Evolutionary conservation across 2,888 invertebrate species (phyloP).

Genomic region (Tipula lateralis): DNA sequence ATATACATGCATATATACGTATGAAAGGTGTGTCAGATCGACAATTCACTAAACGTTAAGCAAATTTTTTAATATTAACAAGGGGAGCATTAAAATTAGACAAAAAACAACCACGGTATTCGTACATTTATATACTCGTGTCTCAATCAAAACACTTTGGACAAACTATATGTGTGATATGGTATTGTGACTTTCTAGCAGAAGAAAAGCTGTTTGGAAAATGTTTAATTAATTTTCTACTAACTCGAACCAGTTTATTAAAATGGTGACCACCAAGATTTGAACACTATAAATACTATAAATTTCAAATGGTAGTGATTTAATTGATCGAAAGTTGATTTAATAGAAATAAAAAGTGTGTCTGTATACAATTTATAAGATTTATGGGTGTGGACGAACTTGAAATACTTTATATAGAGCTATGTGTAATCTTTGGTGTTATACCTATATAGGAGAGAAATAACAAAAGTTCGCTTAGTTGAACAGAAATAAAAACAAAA

Average conservation of each 20-base stretch:
- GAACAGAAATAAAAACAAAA: too few species aligned
- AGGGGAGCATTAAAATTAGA: neutral
- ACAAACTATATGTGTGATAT: too few species aligned
- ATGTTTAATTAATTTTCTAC: neutral
- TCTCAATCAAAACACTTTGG: neutral
- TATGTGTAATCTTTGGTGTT: neutral
- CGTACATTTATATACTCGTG: neutral
- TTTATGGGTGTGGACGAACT: neutral
- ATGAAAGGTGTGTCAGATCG: neutral
- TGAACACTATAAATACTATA: neutral
- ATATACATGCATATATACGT: neutral
- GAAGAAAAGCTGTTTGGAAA: neutral
- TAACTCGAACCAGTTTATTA: neutral
- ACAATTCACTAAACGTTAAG: neutral
- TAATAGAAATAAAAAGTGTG: neutral
- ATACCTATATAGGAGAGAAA: neutral
- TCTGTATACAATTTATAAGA: neutral
- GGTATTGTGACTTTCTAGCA: neutral
- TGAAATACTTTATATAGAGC: neutral
- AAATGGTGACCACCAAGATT: neutral
- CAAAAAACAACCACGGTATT: neutral
- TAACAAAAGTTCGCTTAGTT: too few species aligned
- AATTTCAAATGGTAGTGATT: neutral
- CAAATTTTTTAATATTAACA: neutral
- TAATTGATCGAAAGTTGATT: constrained; percentile 5